phyloP scores from a whole-genome alignment of 2,113 vertebrate genomes.

The Poeciliopsis turrubarensis region DNA sequence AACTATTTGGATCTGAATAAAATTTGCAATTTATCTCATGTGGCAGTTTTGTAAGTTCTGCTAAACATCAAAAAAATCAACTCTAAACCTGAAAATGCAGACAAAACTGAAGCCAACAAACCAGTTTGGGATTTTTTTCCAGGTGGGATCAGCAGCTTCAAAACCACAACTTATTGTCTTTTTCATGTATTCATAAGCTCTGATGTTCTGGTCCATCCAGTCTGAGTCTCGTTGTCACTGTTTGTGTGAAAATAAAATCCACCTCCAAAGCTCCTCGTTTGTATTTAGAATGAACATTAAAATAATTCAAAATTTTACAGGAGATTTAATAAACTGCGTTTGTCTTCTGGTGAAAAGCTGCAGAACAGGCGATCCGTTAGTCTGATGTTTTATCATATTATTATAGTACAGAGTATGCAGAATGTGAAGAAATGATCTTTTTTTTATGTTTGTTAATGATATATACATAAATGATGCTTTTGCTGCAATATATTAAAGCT shows the following conservation, averaged over 20 bases:
- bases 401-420: background rate
- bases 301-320: background rate
- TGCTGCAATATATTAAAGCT: constrained; percentile 16
- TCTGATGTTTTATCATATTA: background rate
- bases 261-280: background rate
- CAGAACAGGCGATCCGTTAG: background rate
- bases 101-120: background rate
- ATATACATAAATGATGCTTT: constrained; percentile 7
- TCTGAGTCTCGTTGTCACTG: background rate
- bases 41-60: background rate
- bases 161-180: background rate
- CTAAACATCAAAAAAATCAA: background rate
- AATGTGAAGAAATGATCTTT: background rate
- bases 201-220: background rate
- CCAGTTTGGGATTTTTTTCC: background rate
- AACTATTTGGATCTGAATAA: background rate
- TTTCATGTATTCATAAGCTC: background rate
- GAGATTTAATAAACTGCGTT: background rate
- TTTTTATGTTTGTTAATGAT: background rate
- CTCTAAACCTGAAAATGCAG: background rate
- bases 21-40: too few relatives aligned
- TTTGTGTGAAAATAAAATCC: background rate
- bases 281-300: background rate
- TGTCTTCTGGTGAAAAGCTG: background rate
- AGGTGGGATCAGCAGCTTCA: background rate